Evolutionary conservation across 2,113 vertebrate species (phyloP).

Genomic region (Telmatochromis bifrenatus): DNA sequence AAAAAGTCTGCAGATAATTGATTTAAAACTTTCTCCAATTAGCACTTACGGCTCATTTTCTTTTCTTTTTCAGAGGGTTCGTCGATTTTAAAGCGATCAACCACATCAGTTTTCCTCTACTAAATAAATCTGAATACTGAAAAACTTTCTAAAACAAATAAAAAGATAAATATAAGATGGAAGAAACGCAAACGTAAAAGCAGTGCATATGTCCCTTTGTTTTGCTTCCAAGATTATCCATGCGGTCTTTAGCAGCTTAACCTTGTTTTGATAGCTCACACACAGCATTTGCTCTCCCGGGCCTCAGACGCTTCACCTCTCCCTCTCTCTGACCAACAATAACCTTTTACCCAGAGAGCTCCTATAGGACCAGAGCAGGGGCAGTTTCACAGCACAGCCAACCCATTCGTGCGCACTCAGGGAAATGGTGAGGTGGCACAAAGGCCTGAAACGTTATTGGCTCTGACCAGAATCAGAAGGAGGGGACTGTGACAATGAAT

Average conservation of each 20-base stretch:
- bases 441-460: constrained; percentile 42
- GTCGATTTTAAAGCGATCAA: not conserved
- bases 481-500: constrained; percentile 48
- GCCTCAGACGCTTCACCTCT: not conserved
- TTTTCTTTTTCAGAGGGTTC: not conserved
- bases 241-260: not conserved
- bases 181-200: not conserved
- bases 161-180: not conserved
- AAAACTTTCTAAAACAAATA: not conserved
- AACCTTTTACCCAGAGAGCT: constrained; percentile 69
- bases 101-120: too few relatives aligned
- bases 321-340: not conserved
- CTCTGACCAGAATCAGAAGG: constrained; percentile 18
- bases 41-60: not conserved
- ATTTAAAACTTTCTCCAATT: not conserved
- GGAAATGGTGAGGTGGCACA: constrained; percentile 26
- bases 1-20: not conserved
- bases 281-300: not conserved
- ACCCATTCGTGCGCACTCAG: constrained; percentile 44
- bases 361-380: constrained; percentile 29
- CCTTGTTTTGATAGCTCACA: not conserved
- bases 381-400: not conserved
- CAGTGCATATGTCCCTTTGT: not conserved
- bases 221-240: not conserved
- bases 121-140: not conserved